Evolutionary conservation across 2,888 invertebrate species (phyloP).

Genomic region (Oscheius sp.): DNA sequence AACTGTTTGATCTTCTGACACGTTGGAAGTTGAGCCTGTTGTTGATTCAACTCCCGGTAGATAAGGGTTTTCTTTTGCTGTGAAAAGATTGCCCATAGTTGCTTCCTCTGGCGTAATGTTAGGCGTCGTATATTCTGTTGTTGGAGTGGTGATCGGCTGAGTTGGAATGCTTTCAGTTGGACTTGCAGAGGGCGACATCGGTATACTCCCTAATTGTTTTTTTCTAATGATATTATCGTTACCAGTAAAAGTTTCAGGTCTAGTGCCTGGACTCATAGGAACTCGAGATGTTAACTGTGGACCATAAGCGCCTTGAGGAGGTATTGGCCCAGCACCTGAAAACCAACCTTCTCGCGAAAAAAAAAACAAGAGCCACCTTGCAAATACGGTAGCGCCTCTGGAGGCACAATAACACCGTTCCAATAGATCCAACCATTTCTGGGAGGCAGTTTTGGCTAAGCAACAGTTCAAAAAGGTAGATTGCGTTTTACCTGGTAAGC

Average conservation of each 20-base stretch:
- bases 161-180: not conserved
- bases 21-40: not conserved
- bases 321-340: constrained; percentile 17
- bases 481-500: not conserved
- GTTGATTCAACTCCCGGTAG: not conserved
- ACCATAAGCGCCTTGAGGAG: constrained; percentile 25
- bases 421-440: constrained; percentile 14
- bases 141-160: not conserved
- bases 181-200: constrained; percentile 4
- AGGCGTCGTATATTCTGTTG: not conserved
- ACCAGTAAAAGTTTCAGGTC: constrained; percentile 24
- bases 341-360: not conserved
- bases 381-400: constrained; percentile 18
- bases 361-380: not conserved
- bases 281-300: not conserved
- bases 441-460: not conserved
- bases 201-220: constrained; percentile 3
- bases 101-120: constrained; percentile 13
- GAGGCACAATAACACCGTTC: constrained; percentile 16
- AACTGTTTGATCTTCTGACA: not conserved
- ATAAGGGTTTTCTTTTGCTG: constrained; percentile 11
- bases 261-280: not conserved
- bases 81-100: constrained; percentile 16
- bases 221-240: not conserved
- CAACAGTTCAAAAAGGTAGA: not conserved